Evolutionary conservation across 2,888 invertebrate species (phyloP), one percentile per base, ranked within the genome.

Genomic region (Polyommatus iphigenia): DNA sequence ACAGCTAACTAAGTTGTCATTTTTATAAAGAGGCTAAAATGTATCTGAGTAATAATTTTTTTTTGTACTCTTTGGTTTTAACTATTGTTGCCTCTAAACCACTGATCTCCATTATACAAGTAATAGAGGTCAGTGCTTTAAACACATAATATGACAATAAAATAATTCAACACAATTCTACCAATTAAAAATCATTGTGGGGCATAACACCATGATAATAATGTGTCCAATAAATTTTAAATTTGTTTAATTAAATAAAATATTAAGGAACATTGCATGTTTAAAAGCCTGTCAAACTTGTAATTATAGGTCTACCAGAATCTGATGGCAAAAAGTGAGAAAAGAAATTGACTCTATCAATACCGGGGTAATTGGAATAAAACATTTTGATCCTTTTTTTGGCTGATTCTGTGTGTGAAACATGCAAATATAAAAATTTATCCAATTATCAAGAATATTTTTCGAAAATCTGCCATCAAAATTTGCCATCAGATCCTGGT

Each of bases 11-110:
- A 71, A 76, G 41, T 67, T 75, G 77, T 54, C 41, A 41, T 78
- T 79, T 71, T 76, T 50, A 77, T 78, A 77, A 76, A 79, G 81
- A 81, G 81, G 81, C 81, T 81, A 80, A 79, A 78, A 71, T 72
- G 29, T 79, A 54, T 77, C 73, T 59, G 77, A 78, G 71, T 78
- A 73, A 78, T 62, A 73, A 62, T 73, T 77, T 41, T 78, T 59
- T 59, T 73, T n/a, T 50, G 24, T 13, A 20, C 29, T 54, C 29
- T 54, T 73, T 18, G 41, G 36, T 54, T 75, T 15, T 29, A 75
- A 54, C 46, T 20, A 29, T 54, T 29, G 20, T 75, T 75, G 75
- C 75, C 75, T 75, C 75, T 50, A 5, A n/a, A n/a, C n/a, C n/a
- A n/a, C n/a, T n/a, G n/a, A n/a, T n/a, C n/a, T n/a, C n/a, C n/a